Evolutionary conservation across 2,797 vertebrate genomes (phyloP).

Genomic region (Morelia viridis): DNA sequence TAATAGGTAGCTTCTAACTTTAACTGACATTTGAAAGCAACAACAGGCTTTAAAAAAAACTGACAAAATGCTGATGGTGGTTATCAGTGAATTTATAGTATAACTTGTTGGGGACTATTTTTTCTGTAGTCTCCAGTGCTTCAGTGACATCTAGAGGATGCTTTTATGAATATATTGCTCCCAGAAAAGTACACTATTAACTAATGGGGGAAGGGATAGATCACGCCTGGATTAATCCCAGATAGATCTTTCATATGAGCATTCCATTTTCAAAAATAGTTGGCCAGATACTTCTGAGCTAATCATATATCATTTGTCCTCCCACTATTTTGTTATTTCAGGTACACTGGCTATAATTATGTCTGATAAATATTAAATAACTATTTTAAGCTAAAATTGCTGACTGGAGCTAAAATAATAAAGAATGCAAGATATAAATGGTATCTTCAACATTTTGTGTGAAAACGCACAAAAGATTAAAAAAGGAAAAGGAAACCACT

Average conservation of each 20-base stretch:
- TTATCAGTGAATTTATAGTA: fast-evolving
- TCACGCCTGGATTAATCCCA: background rate
- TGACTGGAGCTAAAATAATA: fast-evolving
- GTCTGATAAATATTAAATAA: background rate
- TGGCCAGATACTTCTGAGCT: background rate
- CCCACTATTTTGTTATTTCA: background rate
- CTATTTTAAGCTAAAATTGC: background rate
- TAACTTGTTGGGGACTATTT: background rate
- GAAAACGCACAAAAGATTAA: background rate
- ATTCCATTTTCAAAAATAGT: background rate
- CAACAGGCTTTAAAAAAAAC: conserved; percentile 16
- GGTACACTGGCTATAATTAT: background rate
- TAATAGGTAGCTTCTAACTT: background rate
- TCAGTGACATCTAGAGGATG: conserved; percentile 76
- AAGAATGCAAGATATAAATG: background rate
- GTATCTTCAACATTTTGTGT: fast-evolving
- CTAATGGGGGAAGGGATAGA: background rate
- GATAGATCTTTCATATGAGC: background rate
- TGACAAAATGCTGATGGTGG: conserved; percentile 8
- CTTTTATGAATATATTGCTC: background rate
- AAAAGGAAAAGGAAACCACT: background rate
- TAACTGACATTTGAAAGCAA: background rate
- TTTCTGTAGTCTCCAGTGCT: conserved; percentile 51
- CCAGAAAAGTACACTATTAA: background rate
- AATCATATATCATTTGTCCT: background rate